These are phyloP conservation scores for Nycticryphes semicollaris DNA, from an alignment of 2,113 vertebrate species.

Conservation along the genomic window DNA sequence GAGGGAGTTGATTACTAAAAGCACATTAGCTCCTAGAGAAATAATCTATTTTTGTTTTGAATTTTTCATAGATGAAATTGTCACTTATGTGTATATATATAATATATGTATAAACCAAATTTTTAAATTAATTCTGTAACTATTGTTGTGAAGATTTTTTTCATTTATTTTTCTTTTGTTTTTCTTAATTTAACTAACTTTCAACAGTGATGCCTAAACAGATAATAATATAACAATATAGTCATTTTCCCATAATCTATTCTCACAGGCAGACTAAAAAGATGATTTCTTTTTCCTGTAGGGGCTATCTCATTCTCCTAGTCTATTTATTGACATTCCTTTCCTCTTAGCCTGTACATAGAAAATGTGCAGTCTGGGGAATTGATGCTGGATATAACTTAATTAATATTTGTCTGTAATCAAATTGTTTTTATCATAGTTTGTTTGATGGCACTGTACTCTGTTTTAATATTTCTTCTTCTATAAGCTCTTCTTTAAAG, in stretches of 20 bases:
- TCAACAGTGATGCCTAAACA: neutral
- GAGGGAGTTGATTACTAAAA: neutral
- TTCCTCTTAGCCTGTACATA: neutral
- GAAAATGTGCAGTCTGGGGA: neutral
- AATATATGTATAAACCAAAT: neutral
- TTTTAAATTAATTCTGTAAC: neutral
- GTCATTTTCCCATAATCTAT: neutral
- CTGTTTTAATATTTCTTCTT: neutral
- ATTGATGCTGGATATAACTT: neutral
- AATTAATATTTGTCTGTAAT: neutral
- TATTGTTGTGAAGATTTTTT: neutral
- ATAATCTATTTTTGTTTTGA: neutral
- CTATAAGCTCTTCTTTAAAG: neutral
- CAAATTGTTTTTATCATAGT: neutral
- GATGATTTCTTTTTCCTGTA: neutral
- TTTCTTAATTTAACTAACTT: neutral
- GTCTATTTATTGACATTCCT: neutral
- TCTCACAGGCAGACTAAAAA: neutral
- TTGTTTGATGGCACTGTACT: neutral
- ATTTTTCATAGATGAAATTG: neutral
- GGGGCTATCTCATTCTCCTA: neutral
- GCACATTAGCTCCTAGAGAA: neutral
- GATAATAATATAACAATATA: neutral
- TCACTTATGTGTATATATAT: neutral
- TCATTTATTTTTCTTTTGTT: neutral